A percentile compares a stretch with the other conserved stretches of the same genome.
Evolutionary conservation across 2,797 vertebrate genomes (phyloP).

Genomic region (Liparis tanakae): DNA sequence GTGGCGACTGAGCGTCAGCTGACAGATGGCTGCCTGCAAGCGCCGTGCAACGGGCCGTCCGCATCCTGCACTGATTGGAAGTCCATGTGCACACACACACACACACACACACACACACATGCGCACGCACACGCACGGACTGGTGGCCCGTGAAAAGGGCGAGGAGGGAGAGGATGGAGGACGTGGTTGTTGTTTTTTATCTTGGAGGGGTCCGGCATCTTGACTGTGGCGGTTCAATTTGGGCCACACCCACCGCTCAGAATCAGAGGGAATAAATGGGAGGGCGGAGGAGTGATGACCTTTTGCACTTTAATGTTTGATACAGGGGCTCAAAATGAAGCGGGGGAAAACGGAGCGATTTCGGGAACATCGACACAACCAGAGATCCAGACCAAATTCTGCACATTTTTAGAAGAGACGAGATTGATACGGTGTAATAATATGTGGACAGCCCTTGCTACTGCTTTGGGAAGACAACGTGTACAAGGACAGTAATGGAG

Average conservation of each 20-base stretch:
- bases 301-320: background rate
- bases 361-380: background rate
- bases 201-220: conserved; percentile 43
- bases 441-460: too few species aligned
- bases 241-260: conserved; percentile 15
- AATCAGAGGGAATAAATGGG: conserved; percentile 1
- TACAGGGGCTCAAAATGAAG: background rate
- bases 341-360: background rate
- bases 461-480: too few species aligned
- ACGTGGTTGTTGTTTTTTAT: conserved; percentile 63
- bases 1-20: conserved; percentile 80
- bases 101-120: background rate
- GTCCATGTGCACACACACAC: conserved; percentile 54
- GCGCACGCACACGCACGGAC: conserved; percentile 24
- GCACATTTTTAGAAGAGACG: too few species aligned
- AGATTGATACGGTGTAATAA: too few species aligned
- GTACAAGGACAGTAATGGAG: too few species aligned
- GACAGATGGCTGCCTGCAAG: conserved; percentile 85
- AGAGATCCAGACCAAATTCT: background rate
- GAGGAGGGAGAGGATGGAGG: conserved; percentile 40
- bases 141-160: conserved; percentile 50
- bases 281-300: background rate
- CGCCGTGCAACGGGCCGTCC: conserved; percentile 67
- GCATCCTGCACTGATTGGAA: conserved; percentile 68
- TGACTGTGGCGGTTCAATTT: conserved; percentile 33